phyloP scores from a whole-genome alignment of 2,113 vertebrate genomes.

The Odontophorus gujanensis region DNA sequence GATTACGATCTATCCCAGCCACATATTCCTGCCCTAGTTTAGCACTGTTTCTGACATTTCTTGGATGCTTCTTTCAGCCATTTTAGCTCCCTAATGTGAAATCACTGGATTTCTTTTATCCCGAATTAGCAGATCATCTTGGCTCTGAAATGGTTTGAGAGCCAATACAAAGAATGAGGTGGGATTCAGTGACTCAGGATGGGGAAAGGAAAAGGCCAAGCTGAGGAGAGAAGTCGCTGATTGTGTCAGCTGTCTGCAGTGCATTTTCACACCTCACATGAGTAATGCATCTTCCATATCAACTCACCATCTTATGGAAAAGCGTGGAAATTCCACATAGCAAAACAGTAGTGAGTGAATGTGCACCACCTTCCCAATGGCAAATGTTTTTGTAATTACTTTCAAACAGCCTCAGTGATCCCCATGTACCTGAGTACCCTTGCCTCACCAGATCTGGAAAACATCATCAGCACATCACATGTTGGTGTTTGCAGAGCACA shows the following conservation, averaged over 20 bases:
- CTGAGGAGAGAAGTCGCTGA: background rate
- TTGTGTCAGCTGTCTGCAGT: background rate
- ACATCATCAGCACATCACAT: rapidly evolving
- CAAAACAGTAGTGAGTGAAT: background rate
- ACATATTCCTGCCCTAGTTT: background rate
- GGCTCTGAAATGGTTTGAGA: background rate
- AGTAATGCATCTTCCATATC: background rate
- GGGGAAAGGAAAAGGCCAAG: background rate
- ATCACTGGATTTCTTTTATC: background rate
- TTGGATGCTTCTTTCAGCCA: background rate
- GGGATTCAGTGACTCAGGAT: background rate
- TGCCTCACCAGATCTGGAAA: background rate
- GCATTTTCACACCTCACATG: background rate
- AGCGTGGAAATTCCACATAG: background rate
- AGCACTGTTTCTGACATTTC: background rate
- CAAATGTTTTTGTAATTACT: background rate
- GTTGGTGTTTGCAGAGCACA: background rate
- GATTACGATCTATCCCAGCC: background rate
- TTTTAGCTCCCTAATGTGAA: background rate
- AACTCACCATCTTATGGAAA: background rate
- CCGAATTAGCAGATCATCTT: background rate
- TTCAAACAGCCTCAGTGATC: background rate
- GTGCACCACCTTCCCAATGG: background rate
- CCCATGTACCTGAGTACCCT: background rate
- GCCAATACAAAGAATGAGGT: background rate